Percentiles rank a stretch among this genome's conserved stretches.
Evolutionary conservation across 2,797 vertebrate genomes (phyloP).

Genomic region (Alectoris magna): DNA sequence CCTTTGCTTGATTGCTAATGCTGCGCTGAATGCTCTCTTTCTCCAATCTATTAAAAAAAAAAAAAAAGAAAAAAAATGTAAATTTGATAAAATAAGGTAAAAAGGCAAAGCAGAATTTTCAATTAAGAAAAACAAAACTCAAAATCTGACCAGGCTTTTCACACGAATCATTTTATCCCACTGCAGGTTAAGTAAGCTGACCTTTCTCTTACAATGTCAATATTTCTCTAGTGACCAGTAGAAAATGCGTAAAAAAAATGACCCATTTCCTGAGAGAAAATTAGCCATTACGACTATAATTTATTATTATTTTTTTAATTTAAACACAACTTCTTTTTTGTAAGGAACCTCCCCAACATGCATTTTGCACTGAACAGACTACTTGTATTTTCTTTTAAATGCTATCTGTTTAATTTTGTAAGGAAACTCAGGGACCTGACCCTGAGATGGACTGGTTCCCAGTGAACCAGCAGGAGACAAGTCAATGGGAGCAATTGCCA

Average conservation of each 20-base stretch:
- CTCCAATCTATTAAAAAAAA: constrained; percentile 83
- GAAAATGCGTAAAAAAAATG: neutral
- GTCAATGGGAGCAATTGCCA: constrained; percentile 84
- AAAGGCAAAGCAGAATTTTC: neutral
- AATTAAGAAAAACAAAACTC: neutral
- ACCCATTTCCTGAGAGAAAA: neutral
- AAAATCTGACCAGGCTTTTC: neutral
- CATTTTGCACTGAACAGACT: neutral
- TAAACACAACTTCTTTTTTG: neutral
- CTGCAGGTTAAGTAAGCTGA: constrained; percentile 34
- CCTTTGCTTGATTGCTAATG: constrained; percentile 84
- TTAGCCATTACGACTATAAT: neutral
- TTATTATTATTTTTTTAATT: neutral
- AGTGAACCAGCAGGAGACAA: constrained; percentile 65
- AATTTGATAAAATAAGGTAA: neutral
- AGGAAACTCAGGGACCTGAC: constrained; percentile 52
- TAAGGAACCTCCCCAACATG: neutral
- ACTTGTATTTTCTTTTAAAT: constrained; percentile 30
- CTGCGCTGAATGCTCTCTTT: constrained; percentile 86
- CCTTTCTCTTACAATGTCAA: constrained; percentile 61
- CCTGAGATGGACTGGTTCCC: constrained; percentile 60
- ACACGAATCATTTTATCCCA: neutral
- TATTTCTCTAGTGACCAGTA: neutral
- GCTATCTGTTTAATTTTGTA: constrained; percentile 45
- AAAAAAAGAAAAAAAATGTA: constrained; percentile 32